Percentiles rank a stretch among this genome's conserved stretches.
Evolutionary conservation across 2,888 invertebrate species (phyloP).

Genomic region (Sminthurinus aureus): DNA sequence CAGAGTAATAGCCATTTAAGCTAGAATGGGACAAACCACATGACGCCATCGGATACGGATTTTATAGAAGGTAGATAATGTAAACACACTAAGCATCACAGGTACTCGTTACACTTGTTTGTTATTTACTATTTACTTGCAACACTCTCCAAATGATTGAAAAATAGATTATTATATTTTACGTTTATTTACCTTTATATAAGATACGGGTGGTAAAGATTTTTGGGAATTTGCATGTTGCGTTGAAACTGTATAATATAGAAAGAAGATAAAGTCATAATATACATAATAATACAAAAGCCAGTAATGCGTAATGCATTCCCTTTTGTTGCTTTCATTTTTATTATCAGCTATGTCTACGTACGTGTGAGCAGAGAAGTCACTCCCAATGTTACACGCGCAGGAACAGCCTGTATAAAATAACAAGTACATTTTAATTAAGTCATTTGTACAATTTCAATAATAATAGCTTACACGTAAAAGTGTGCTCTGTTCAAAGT

Average conservation of each 20-base stretch:
- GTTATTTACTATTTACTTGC: not conserved
- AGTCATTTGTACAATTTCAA: not conserved
- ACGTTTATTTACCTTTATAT: conserved; percentile 62
- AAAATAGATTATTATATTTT: not conserved
- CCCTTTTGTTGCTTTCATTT: no score
- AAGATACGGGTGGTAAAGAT: conserved; percentile 64
- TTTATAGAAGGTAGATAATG: no score
- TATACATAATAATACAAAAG: no score
- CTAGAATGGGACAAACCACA: no score
- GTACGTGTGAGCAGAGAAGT: conserved; percentile 62
- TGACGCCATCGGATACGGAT: no score
- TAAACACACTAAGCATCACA: no score
- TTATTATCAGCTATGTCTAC: no score
- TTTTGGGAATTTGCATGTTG: conserved; percentile 63
- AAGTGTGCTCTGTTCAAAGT: no score
- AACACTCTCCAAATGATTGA: not conserved
- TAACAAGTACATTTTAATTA: not conserved
- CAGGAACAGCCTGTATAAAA: conserved; percentile 62
- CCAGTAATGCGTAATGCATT: no score
- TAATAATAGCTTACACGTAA: not conserved
- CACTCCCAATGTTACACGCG: conserved; percentile 65
- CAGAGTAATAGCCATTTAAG: no score
- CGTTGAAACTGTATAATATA: conserved; percentile 58
- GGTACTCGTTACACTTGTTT: no score
- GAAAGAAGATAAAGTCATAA: no score